A percentile compares a stretch with the other conserved stretches of the same genome.
Conservation (phyloP, 2,888 invertebrate species). For the Tortrix viridana region DNA sequence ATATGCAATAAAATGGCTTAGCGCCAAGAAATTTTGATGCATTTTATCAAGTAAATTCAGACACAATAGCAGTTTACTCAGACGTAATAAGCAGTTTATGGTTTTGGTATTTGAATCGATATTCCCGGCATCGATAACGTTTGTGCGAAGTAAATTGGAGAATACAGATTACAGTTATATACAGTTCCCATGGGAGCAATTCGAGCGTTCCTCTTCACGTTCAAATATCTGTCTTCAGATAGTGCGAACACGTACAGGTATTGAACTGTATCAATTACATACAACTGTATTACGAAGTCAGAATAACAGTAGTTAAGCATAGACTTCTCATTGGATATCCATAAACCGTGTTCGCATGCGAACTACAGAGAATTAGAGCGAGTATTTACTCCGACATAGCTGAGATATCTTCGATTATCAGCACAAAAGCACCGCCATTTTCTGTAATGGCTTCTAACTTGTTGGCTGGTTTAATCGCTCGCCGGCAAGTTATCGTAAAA, state of each 20-base stretch:
- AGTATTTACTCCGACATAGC: background rate
- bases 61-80: slow-evolving; percentile 17
- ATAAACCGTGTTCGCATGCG: slow-evolving; percentile 1
- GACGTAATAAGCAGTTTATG: slow-evolving; percentile 15
- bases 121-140: slow-evolving; percentile 3
- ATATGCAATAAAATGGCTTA: slow-evolving; percentile 33
- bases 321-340: background rate
- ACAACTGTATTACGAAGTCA: background rate
- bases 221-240: slow-evolving; percentile 1
- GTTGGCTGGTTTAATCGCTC: slow-evolving; percentile 32
- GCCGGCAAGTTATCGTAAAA: slow-evolving; percentile 28
- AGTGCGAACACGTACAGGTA: slow-evolving; percentile 2
- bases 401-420: slow-evolving; percentile 21
- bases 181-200: slow-evolving; percentile 12
- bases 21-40: slow-evolving; percentile 30
- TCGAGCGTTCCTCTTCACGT: slow-evolving; percentile 8
- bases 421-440: slow-evolving; percentile 13
- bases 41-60: slow-evolving; percentile 17
- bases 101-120: slow-evolving; percentile 13
- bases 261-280: slow-evolving; percentile 24
- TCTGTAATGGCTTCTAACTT: slow-evolving; percentile 29
- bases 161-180: slow-evolving; percentile 29
- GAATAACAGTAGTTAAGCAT: slow-evolving; percentile 1
- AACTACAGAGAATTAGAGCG: slow-evolving; percentile 5
- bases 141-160: slow-evolving; percentile 23